A percentile compares a stretch with the other conserved stretches of the same genome.
Evolutionary conservation across 2,113 vertebrate species (phyloP).

Genomic region (Syngnathus typhle): DNA sequence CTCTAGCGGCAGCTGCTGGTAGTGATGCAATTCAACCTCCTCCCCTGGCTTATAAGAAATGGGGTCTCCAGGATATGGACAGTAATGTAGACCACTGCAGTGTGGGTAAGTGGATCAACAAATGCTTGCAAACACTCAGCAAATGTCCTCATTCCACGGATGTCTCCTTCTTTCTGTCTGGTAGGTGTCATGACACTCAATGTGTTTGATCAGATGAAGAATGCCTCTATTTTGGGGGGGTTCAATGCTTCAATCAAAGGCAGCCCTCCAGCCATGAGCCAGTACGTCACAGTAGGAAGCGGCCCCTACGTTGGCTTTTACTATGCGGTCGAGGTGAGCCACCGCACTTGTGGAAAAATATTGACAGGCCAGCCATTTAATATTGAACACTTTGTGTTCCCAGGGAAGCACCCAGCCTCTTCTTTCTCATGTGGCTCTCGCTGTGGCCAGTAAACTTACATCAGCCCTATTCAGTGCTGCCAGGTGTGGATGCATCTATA

Average conservation of each 20-base stretch:
- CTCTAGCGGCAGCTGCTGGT: conserved; percentile 87
- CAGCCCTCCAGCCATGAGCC: conserved; percentile 93
- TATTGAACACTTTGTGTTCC: conserved; percentile 19
- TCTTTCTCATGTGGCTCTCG: conserved; percentile 93
- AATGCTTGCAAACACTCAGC: no score
- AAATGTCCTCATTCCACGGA: no score
- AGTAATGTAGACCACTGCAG: conserved; percentile 89
- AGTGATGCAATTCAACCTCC: conserved; percentile 91
- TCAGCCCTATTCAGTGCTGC: conserved; percentile 94
- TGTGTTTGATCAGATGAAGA: conserved; percentile 99
- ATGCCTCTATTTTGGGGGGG: conserved; percentile 92
- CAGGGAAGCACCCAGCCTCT: conserved; percentile 93
- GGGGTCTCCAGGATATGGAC: conserved; percentile 95
- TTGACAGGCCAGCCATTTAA: background rate
- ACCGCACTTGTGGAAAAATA: background rate
- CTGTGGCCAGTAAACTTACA: conserved; percentile 96
- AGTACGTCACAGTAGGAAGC: conserved; percentile 90
- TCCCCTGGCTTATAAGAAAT: conserved; percentile 96
- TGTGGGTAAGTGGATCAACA: conserved; percentile 75
- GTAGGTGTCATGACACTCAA: conserved; percentile 89
- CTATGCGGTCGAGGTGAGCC: conserved; percentile 88
- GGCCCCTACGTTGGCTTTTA: conserved; percentile 94
- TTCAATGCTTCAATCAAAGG: conserved; percentile 91
- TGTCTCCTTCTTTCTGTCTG: background rate
- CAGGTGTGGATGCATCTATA: conserved; percentile 68